Conservation (phyloP, 1,140 invertebrate genomes). For the Penaeus indicus region DNA sequence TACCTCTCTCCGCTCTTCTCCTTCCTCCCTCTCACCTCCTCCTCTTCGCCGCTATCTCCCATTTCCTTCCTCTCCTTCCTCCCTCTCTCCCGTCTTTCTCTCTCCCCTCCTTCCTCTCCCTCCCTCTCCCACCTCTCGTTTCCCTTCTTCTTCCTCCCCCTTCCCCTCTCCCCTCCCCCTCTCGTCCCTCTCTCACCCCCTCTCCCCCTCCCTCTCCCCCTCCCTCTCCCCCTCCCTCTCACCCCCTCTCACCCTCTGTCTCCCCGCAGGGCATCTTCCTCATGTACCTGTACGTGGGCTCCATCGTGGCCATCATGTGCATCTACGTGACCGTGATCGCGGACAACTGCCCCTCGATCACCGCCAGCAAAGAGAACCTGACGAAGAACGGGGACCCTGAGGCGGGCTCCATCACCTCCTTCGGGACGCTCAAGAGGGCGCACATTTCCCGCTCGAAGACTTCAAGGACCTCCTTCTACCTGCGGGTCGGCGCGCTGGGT, state of each 20-base stretch:
- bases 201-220: neutral
- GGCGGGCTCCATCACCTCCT: slow-evolving; percentile 71
- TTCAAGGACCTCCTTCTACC: slow-evolving; percentile 77
- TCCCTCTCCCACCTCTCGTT: too few species aligned
- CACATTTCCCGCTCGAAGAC: slow-evolving; percentile 74
- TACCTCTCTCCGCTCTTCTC: too few species aligned
- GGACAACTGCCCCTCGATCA: slow-evolving; percentile 74
- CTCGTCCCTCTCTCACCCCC: neutral
- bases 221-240: neutral
- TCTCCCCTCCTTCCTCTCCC: too few species aligned
- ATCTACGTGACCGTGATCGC: slow-evolving; percentile 78
- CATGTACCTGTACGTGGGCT: slow-evolving; percentile 78
- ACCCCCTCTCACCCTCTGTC: neutral
- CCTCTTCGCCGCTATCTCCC: too few species aligned
- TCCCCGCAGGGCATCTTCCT: slow-evolving; percentile 75
- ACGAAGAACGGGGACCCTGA: slow-evolving; percentile 67
- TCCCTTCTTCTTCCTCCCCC: too few species aligned
- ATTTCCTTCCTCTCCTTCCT: too few species aligned
- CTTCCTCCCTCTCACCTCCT: too few species aligned
- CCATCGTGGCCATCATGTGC: slow-evolving; percentile 77
- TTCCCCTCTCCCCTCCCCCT: too few species aligned
- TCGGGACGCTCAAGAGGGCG: slow-evolving; percentile 75
- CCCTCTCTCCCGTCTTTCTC: too few species aligned
- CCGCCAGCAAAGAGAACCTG: slow-evolving; percentile 67
- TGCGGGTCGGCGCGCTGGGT: slow-evolving; percentile 79